Evolutionary conservation across 2,797 vertebrate species (phyloP), one percentile per base, ranked within the genome.

Genomic region (Dendrocincla tyrannina): DNA sequence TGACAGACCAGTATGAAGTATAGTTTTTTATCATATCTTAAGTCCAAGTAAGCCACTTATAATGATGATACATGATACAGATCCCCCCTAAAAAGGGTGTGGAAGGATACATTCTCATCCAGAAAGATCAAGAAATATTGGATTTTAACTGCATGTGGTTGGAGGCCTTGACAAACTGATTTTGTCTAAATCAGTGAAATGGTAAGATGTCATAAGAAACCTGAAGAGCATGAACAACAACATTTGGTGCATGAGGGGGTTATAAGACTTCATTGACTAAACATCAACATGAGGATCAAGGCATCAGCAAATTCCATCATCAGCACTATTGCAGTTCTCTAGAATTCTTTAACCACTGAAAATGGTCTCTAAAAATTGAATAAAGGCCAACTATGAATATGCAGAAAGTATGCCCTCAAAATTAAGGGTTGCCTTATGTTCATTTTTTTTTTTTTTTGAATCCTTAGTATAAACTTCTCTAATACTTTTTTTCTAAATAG

Each of bases 131-230:
- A 78, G 59, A 81, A 86, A 53, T 69, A 62, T 13, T 46, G 19
- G 22, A 76, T 76, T 16, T 17, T 50, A 77, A 27, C 24, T 28
- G 30, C 9, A 30, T 59, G 32, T 0, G 1, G 16, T 10, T n/a
- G 17, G 24, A 85, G 12, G 28, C 6, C n/a, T 88, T 60, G 32
- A 81, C 1, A 0, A 68, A 85, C 37, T 50, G 46, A 84, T 88
- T 90, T 95, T 90, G 44, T 91, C 55, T 88, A 76, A 73, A 85
- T 83, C 50, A 78, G 18, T 72, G 64, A 85, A 85, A 58, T 47
- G 13, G 15, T 60, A 72, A 91, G 28, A 24, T 84, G 58, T 42
- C n/a, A 28, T 59, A 81, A 93, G 53, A 81, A 89, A 69, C 10
- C 18, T 41, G n/a, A 75, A 72, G 9, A 89, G 23, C 67, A 56